Evolutionary conservation across 2,113 vertebrate genomes (phyloP).

Genomic region (Picathartes gymnocephalus): DNA sequence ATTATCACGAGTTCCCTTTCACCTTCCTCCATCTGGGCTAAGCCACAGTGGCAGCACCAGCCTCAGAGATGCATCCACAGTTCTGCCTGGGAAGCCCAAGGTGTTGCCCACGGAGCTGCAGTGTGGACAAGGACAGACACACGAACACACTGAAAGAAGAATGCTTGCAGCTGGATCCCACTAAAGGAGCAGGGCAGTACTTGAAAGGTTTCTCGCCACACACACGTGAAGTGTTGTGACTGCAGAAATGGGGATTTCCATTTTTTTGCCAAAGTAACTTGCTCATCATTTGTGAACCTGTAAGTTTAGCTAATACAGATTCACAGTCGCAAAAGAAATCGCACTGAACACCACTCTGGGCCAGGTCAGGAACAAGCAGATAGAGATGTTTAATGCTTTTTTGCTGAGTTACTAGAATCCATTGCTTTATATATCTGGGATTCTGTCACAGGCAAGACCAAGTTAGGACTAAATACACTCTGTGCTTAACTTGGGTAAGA

Average conservation of each 20-base stretch:
- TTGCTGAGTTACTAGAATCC: not conserved
- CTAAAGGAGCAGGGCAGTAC: fast-evolving
- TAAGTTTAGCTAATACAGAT: not conserved
- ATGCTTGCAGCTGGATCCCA: fast-evolving
- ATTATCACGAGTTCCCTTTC: not conserved
- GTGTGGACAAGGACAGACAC: not conserved
- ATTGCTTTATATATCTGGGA: not conserved
- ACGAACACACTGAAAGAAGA: fast-evolving
- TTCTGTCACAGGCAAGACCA: not conserved
- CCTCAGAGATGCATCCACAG: not conserved
- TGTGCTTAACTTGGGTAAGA: not conserved
- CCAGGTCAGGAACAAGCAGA: not conserved
- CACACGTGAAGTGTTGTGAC: not conserved
- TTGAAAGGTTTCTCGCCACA: not conserved
- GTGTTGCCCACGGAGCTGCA: not conserved
- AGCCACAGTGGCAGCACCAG: not conserved
- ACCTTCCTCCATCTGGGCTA: not conserved
- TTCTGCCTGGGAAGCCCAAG: not conserved
- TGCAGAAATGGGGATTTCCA: not conserved
- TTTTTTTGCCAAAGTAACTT: not conserved
- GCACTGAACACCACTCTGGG: not conserved
- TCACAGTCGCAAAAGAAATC: not conserved
- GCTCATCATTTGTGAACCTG: conserved; percentile 15
- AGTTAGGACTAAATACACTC: not conserved
- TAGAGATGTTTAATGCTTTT: not conserved